Conservation (phyloP, 1,140 invertebrate genomes). For the Drosophila ogumai region DNA sequence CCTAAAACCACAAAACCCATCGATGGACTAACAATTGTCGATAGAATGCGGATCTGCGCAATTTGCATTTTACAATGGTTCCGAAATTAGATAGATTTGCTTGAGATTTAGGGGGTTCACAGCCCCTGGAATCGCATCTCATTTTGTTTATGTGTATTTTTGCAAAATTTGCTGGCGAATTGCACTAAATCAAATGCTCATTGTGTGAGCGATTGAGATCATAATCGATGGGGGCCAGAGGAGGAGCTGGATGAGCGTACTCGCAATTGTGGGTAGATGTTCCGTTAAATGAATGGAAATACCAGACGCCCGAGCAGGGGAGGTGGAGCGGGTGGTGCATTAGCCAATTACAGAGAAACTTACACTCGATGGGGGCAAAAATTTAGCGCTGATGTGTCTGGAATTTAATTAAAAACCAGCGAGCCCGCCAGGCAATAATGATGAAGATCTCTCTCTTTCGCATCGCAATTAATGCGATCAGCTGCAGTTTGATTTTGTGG, state of each 20-base stretch:
- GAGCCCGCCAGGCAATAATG: conserved; percentile 24
- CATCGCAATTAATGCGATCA: conserved; percentile 50
- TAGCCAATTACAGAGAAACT: conserved; percentile 69
- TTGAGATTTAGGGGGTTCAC: conserved; percentile 18
- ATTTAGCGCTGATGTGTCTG: conserved; percentile 59
- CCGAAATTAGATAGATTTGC: conserved; percentile 9
- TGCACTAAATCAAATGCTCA: conserved; percentile 73
- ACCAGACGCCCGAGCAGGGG: conserved; percentile 38
- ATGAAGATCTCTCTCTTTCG: conserved; percentile 40
- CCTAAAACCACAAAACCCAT: conserved; percentile 13
- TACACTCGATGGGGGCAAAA: conserved; percentile 52
- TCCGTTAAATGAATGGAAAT: conserved; percentile 78
- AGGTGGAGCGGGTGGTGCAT: conserved; percentile 7
- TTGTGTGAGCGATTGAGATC: conserved; percentile 64
- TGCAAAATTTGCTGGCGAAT: conserved; percentile 43
- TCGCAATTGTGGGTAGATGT: conserved; percentile 47
- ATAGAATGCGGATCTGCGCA: conserved; percentile 16
- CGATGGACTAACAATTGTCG: background rate
- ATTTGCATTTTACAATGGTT: conserved; percentile 22
- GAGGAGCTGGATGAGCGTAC: conserved; percentile 13
- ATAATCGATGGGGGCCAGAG: conserved; percentile 58
- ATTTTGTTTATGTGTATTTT: conserved; percentile 51
- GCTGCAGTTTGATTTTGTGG: conserved; percentile 48
- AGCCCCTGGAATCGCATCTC: conserved; percentile 9
- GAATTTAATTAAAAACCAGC: conserved; percentile 79